These are phyloP conservation scores for Sisyra nigra DNA, from an alignment of 2,888 invertebrate species.

Conservation along the genomic window DNA sequence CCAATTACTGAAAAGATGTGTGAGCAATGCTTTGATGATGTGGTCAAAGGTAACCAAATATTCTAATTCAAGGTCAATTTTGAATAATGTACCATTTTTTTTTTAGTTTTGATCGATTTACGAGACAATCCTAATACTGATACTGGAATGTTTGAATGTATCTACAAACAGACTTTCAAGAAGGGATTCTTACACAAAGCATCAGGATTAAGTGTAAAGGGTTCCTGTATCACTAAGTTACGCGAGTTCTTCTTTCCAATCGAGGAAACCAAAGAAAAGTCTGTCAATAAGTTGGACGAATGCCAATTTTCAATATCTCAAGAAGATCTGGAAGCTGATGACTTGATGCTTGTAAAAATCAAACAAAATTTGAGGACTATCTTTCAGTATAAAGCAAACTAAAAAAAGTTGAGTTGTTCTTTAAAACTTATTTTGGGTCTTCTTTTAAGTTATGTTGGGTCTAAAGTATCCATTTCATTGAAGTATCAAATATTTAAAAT, in stretches of 20 bases:
- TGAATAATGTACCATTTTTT: constrained; percentile 8
- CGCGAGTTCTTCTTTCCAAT: background rate
- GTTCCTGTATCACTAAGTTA: background rate
- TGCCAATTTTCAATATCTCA: no score
- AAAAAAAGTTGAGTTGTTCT: no score
- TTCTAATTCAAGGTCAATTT: background rate
- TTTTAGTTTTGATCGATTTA: constrained; percentile 62
- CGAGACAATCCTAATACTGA: constrained; percentile 53
- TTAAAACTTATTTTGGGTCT: no score
- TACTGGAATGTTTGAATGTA: constrained; percentile 66
- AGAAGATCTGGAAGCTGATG: no score
- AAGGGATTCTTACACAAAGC: no score
- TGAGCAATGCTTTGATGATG: constrained; percentile 63
- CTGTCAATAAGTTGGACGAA: no score
- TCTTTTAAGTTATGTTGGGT: no score
- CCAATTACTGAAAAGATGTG: constrained; percentile 71
- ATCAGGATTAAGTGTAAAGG: background rate
- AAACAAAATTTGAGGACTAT: no score
- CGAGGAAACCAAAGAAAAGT: background rate
- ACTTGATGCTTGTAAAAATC: no score
- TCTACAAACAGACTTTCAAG: constrained; percentile 52
- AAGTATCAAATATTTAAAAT: no score
- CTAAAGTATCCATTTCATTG: no score
- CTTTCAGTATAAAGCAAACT: no score
- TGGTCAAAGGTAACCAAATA: constrained; percentile 55